A percentile compares a stretch with the other conserved stretches of the same genome.
These are phyloP conservation scores for Apomyelois bistriatella DNA, from an alignment of 2,888 invertebrate species.

Conservation along the genomic window DNA sequence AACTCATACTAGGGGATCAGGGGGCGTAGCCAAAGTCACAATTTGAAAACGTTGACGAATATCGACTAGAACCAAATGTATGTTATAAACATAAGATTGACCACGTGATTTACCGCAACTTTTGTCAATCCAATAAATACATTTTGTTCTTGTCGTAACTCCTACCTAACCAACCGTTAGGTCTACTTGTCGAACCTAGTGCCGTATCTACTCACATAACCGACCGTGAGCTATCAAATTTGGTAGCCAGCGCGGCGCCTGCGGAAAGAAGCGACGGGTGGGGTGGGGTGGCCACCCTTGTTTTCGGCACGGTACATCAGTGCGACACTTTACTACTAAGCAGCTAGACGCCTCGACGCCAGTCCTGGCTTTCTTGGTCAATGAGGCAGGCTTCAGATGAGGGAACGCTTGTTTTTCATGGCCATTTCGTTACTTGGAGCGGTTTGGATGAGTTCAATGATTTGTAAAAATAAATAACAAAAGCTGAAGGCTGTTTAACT, in stretches of 20 bases:
- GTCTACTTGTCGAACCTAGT: no score
- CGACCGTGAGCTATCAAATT: neutral
- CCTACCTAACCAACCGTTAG: no score
- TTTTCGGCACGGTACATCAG: slow-evolving; percentile 49
- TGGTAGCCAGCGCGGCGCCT: slow-evolving; percentile 22
- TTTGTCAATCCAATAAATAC: no score
- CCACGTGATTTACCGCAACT: no score
- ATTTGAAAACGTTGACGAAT: no score
- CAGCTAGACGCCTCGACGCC: slow-evolving; percentile 40
- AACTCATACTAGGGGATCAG: no score
- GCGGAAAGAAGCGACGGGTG: slow-evolving; percentile 18
- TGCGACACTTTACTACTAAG: slow-evolving; percentile 42
- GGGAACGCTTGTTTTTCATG: neutral
- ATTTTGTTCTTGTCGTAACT: no score
- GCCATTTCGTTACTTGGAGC: neutral
- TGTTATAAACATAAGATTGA: no score
- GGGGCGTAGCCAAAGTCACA: no score
- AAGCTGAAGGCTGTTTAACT: no score
- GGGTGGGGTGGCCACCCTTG: slow-evolving; percentile 20
- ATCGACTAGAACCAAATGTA: no score
- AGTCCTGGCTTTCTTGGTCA: slow-evolving; percentile 23
- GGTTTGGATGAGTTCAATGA: neutral
- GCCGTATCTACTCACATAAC: neutral
- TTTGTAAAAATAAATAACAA: neutral
- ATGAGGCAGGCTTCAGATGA: neutral